These are phyloP conservation scores for Emys orbicularis DNA, from an alignment of 2,797 vertebrate genomes.

Conservation along the genomic window DNA sequence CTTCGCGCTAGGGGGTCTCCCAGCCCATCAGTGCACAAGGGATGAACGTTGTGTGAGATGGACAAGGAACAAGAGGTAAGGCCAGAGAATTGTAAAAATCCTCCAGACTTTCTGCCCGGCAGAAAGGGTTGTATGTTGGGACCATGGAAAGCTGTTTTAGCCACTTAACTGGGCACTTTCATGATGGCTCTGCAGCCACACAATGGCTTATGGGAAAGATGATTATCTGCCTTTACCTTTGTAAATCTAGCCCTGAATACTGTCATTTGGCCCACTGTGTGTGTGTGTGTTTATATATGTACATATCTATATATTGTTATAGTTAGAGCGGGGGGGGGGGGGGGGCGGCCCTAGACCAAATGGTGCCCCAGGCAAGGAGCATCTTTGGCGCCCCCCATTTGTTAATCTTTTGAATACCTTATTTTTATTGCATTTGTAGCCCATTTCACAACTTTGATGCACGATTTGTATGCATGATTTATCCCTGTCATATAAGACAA, in stretches of 20 bases:
- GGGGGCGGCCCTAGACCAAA: too few species aligned
- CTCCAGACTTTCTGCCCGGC: not conserved
- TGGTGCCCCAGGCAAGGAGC: too few species aligned
- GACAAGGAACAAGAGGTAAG: not conserved
- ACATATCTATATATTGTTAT: too few species aligned
- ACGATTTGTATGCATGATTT: too few species aligned
- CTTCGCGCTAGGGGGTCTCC: not conserved
- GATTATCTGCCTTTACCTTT: not conserved
- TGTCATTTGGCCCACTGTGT: not conserved
- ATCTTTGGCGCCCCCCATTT: too few species aligned
- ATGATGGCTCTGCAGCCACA: not conserved
- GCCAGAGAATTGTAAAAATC: not conserved
- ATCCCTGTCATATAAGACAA: too few species aligned
- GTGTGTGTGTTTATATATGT: not conserved
- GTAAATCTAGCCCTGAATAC: not conserved
- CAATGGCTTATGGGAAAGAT: not conserved
- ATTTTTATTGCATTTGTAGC: too few species aligned
- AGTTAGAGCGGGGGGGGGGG: too few species aligned
- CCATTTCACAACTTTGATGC: too few species aligned
- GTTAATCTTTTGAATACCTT: too few species aligned
- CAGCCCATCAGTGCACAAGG: not conserved
- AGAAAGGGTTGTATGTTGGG: not conserved
- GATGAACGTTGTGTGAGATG: not conserved
- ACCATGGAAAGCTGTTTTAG: not conserved
- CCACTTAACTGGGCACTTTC: not conserved